Percentiles rank a stretch among this genome's conserved stretches.
These are phyloP conservation scores for Griposia aprilina DNA, from an alignment of 2,888 invertebrate genomes.

Conservation along the genomic window DNA sequence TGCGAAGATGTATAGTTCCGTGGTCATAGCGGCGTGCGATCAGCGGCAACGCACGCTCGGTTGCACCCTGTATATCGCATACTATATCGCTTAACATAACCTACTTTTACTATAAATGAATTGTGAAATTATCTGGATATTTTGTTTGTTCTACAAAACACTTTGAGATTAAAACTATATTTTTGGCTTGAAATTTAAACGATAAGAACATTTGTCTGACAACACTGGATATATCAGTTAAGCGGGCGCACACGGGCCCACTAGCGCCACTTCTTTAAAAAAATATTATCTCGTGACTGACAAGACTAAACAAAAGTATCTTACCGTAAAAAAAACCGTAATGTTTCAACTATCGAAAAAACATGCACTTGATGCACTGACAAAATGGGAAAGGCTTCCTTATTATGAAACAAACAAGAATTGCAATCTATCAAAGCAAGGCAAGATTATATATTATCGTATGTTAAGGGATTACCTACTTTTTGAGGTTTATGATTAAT, in stretches of 20 bases:
- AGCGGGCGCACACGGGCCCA: too few species aligned
- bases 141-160: not conserved
- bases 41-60: slow-evolving; percentile 57
- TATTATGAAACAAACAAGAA: slow-evolving; percentile 4
- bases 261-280: too few species aligned
- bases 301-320: too few species aligned
- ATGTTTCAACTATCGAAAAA: too few species aligned
- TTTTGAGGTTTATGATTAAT: slow-evolving; percentile 37
- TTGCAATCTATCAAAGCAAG: slow-evolving; percentile 50
- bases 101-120: slow-evolving; percentile 49
- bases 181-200: too few species aligned
- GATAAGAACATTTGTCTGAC: too few species aligned
- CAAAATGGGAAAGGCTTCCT: not conserved
- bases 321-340: too few species aligned
- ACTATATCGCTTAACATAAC: slow-evolving; percentile 43
- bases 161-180: not conserved
- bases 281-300: too few species aligned
- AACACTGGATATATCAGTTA: too few species aligned
- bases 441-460: slow-evolving; percentile 18
- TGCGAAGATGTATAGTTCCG: slow-evolving; percentile 41
- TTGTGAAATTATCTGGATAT: slow-evolving; percentile 30
- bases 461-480: slow-evolving; percentile 39
- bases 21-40: slow-evolving; percentile 65
- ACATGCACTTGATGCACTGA: not conserved
- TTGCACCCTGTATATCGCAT: slow-evolving; percentile 60